Conservation (phyloP, 2,113 vertebrate genomes). For the Pipa parva region DNA sequence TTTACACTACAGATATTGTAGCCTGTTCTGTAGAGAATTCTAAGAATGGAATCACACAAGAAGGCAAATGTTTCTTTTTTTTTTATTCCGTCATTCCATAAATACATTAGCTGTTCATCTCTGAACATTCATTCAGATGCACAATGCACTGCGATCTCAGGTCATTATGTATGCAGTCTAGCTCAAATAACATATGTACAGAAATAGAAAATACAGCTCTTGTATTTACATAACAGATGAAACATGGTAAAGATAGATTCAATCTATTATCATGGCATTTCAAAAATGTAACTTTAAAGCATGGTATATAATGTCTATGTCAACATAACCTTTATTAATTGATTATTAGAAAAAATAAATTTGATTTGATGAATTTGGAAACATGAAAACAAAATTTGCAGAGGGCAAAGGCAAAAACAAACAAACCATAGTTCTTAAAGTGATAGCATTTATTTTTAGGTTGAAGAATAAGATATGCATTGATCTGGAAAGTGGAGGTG, state of each 20-base stretch:
- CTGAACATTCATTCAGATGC: conserved; percentile 37
- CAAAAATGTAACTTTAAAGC: conserved; percentile 31
- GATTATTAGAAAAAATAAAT: too few species aligned
- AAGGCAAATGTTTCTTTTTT: conserved; percentile 13
- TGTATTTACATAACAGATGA: conserved; percentile 29
- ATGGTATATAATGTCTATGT: background rate
- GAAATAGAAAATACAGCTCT: conserved; percentile 29
- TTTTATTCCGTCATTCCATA: conserved; percentile 61
- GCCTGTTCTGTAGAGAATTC: too few species aligned
- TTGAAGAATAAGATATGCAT: background rate
- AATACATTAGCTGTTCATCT: conserved; percentile 43
- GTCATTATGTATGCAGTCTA: conserved; percentile 28
- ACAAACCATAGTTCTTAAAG: background rate
- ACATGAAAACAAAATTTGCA: too few species aligned
- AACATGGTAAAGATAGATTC: conserved; percentile 26
- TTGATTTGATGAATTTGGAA: too few species aligned
- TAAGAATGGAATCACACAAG: background rate
- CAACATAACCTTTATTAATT: background rate
- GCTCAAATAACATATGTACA: conserved; percentile 35
- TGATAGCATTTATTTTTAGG: background rate
- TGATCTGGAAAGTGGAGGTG: background rate
- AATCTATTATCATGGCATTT: conserved; percentile 5
- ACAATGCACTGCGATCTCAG: conserved; percentile 19
- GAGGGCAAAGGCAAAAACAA: background rate
- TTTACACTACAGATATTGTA: too few species aligned